Evolutionary conservation across 1,140 invertebrate species (phyloP).

Genomic region (Goniozus legneri): DNA sequence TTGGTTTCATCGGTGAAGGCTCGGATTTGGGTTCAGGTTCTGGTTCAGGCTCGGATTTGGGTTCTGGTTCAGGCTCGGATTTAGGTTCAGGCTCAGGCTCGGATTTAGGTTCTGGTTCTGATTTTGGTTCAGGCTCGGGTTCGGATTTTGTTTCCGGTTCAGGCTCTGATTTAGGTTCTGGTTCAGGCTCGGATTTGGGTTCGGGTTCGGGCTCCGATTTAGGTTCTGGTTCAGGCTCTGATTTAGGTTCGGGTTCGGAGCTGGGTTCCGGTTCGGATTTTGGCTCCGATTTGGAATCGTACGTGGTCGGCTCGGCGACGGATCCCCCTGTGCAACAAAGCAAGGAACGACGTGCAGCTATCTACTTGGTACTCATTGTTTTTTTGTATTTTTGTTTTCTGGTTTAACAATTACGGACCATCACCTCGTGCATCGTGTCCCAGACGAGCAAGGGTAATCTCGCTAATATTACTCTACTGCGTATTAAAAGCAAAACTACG

Average conservation of each 20-base stretch:
- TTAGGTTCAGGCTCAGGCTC: slow-evolving; percentile 43
- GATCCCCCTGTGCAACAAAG: slow-evolving; percentile 53
- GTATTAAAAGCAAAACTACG: slow-evolving; percentile 13
- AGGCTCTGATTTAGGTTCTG: slow-evolving; percentile 48
- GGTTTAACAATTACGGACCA: too few relatives aligned
- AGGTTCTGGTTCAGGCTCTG: slow-evolving; percentile 44
- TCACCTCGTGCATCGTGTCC: slow-evolving; percentile 42
- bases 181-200: slow-evolving; percentile 42
- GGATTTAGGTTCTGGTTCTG: slow-evolving; percentile 33
- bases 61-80: slow-evolving; percentile 44
- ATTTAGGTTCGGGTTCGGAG: slow-evolving; percentile 44
- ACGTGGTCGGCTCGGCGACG: slow-evolving; percentile 34
- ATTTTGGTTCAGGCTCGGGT: slow-evolving; percentile 41
- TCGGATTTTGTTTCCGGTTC: slow-evolving; percentile 36
- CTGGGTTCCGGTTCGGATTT: slow-evolving; percentile 50
- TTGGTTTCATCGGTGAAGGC: slow-evolving; percentile 37
- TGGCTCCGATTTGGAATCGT: slow-evolving; percentile 41
- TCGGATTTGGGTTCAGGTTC: slow-evolving; percentile 50
- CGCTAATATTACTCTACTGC: slow-evolving; percentile 9
- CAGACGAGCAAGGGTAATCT: slow-evolving; percentile 12
- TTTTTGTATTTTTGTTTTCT: too few relatives aligned
- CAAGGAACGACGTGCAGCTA: slow-evolving; percentile 49
- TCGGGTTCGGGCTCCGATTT: too few relatives aligned
- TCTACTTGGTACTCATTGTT: slow-evolving; percentile 26
- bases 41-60: slow-evolving; percentile 44